These are phyloP conservation scores for Formica exsecta DNA, from an alignment of 1,140 invertebrate genomes.

Conservation along the genomic window DNA sequence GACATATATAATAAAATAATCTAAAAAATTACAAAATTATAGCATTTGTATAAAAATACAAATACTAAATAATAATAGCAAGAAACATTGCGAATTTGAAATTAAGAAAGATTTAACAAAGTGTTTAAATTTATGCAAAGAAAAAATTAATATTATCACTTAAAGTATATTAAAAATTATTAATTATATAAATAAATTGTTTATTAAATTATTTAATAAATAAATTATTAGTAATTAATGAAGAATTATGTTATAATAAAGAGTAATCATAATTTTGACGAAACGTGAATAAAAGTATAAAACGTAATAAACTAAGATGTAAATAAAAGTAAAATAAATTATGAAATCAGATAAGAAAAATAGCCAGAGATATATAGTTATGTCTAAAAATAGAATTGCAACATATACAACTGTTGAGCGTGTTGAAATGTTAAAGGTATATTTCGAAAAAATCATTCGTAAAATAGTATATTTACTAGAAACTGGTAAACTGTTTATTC, in stretches of 20 bases:
- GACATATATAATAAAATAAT: too few species aligned
- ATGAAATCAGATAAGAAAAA: not conserved
- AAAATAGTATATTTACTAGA: slow-evolving; percentile 48
- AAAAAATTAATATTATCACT: too few species aligned
- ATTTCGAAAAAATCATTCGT: not conserved
- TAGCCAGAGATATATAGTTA: not conserved
- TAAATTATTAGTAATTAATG: not conserved
- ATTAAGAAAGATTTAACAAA: too few species aligned
- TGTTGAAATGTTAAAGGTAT: not conserved
- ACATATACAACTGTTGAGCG: not conserved
- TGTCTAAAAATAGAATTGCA: not conserved
- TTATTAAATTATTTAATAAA: too few species aligned
- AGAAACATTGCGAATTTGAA: too few species aligned
- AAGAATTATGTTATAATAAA: not conserved
- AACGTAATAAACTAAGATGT: too few species aligned
- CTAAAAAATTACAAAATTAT: too few species aligned
- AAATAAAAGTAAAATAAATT: not conserved
- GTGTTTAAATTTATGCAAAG: too few species aligned
- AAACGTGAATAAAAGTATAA: not conserved
- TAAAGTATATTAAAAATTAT: too few species aligned
- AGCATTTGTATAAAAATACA: too few species aligned
- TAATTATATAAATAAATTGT: too few species aligned
- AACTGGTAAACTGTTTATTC: not conserved
- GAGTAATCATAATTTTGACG: not conserved
- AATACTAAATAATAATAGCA: too few species aligned